phyloP scores from a whole-genome alignment of 2,888 invertebrate species.

The Aleiodes alternator region DNA sequence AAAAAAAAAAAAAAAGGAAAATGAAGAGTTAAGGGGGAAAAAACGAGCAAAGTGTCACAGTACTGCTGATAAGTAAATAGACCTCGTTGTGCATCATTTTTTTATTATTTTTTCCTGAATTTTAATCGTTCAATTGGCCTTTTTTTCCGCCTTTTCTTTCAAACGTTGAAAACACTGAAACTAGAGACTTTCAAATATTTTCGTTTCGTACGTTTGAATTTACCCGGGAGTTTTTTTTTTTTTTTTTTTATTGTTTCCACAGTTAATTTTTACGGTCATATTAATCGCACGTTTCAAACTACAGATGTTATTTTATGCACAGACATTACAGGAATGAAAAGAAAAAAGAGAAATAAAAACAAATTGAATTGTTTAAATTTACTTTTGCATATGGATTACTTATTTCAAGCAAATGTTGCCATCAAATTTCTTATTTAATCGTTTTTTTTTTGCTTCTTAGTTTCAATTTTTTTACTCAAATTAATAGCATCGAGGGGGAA shows the following conservation, averaged over 20 bases:
- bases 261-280: no score
- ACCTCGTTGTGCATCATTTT: constrained; percentile 27
- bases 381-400: background rate
- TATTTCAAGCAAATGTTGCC: background rate
- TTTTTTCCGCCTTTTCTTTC: background rate
- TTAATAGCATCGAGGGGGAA: background rate
- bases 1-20: constrained; percentile 7
- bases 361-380: background rate
- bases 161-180: background rate
- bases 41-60: constrained; percentile 9
- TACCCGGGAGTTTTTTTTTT: no score
- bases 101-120: constrained; percentile 12
- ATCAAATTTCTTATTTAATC: background rate
- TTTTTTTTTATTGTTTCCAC: no score
- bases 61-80: constrained; percentile 22
- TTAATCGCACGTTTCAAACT: background rate
- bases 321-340: background rate
- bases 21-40: background rate
- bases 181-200: constrained; percentile 1
- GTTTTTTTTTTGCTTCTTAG: no score
- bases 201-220: no score
- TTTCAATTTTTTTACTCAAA: no score
- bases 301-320: constrained; percentile 23
- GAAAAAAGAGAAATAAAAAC: background rate
- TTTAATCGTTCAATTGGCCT: background rate